Base-by-base conservation (phyloP, 2,797 vertebrate genomes). In the Alcedo quadribrachys region DNA sequence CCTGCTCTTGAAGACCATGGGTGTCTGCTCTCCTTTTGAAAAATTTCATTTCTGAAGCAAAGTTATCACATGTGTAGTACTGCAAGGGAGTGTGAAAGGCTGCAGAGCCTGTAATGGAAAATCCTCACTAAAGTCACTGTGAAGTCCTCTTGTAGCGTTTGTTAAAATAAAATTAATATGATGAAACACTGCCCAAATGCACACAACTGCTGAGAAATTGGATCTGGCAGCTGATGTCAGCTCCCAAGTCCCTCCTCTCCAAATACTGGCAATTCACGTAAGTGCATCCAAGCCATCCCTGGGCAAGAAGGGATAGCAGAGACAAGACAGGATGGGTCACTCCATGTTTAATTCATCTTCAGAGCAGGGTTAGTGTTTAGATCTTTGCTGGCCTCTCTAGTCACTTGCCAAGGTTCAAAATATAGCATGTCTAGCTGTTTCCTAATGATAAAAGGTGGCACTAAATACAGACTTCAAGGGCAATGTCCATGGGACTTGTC, bases 61-160 rank as follows among this genome's bases (percentile, higher is more conserved):
- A 80, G 40, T 89, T 80, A 79, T 70, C 68, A 54, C 2, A 2
- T 20, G 30, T 2, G 12, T 2, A 0, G n/a, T 40, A 50, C 51
- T 51, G 69, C 55, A 83, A 78, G 50, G 67, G 58, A 89, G n/a
- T 2, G 1, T 40, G 55, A 69, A 87, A 85, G 43, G 65, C 55
- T 90, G 81, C 30, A 63, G 53, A 94, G 45, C 54, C 55, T 92
- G 66, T 67, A 92, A 93, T 68, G 85, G 92, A 95, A 93, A 95
- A 78, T 73, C 85, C 69, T 89, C 50, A 57, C 32, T 67, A 12
- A n/a, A 57, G 28, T 81, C 74, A 85, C 63, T 48, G 48, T 82
- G 48, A 46, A 87, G 27, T 62, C 27, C 86, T 63, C 89, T 84
- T 3, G 1, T 61, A 92, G 80, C 75, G 77, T 69, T 82, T 75